These are phyloP conservation scores for Xanthorhoe spadicearia DNA, from an alignment of 2,888 invertebrate genomes.

Conservation along the genomic window DNA sequence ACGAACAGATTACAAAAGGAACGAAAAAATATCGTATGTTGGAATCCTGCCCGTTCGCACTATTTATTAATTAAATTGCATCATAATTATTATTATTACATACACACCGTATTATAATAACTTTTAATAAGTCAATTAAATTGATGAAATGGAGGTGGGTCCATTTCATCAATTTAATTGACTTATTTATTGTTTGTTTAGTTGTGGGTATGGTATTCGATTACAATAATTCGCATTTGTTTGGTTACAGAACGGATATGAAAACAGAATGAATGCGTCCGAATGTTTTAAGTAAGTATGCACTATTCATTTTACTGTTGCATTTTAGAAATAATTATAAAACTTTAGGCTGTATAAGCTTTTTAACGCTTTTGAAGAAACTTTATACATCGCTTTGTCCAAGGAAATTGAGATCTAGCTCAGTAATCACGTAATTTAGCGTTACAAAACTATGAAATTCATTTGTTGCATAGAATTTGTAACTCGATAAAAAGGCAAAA, in stretches of 20 bases:
- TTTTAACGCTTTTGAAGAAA: background rate
- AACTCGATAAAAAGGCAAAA: background rate
- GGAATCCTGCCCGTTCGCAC: too few relatives aligned
- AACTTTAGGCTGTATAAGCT: too few relatives aligned
- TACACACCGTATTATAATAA: too few relatives aligned
- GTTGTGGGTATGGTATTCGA: constrained; percentile 2
- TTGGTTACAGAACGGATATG: constrained; percentile 74
- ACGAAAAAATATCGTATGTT: too few relatives aligned
- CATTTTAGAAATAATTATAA: too few relatives aligned
- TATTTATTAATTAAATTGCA: too few relatives aligned
- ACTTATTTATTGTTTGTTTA: constrained; percentile 18
- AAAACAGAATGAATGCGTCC: constrained; percentile 79
- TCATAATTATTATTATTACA: too few relatives aligned
- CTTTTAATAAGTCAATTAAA: too few relatives aligned
- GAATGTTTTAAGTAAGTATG: constrained; percentile 79
- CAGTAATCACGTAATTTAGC: background rate
- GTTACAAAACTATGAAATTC: background rate
- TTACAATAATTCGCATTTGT: constrained; percentile 17
- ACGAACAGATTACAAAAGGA: too few relatives aligned
- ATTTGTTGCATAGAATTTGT: background rate
- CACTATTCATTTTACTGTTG: background rate
- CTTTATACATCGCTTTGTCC: background rate
- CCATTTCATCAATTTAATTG: background rate
- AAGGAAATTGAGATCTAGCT: background rate
- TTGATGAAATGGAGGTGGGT: too few relatives aligned